Percentiles rank a stretch among this genome's conserved stretches.
These are phyloP conservation scores for Hydractinia echinata DNA, from an alignment of 30 jellyfish, hydroid and myxozoan species.

Conservation along the genomic window DNA sequence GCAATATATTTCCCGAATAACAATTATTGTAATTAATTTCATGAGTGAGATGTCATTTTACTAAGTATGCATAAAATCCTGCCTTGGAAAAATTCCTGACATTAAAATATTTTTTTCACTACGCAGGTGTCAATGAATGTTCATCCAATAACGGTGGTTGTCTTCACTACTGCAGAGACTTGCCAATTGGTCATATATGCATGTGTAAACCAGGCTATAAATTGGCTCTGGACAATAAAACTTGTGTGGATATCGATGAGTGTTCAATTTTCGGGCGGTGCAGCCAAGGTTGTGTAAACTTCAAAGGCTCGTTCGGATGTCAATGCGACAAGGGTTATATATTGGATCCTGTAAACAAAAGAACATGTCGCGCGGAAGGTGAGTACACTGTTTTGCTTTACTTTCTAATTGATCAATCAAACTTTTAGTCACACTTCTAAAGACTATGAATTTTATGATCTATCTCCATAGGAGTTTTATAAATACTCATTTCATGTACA, in stretches of 20 bases:
- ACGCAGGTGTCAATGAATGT: constrained; percentile 70
- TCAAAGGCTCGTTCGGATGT: constrained; percentile 80
- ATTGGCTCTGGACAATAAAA: constrained; percentile 57
- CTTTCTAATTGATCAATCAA: no score
- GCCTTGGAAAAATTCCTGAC: no score
- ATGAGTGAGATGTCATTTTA: no score
- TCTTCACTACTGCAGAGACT: constrained; percentile 51
- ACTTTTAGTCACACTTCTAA: no score
- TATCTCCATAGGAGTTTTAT: no score
- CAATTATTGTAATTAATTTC: no score
- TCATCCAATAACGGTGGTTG: constrained; percentile 50
- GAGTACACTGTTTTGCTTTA: background rate
- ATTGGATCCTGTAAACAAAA: constrained; percentile 58
- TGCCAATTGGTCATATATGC: constrained; percentile 73
- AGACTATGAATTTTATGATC: no score
- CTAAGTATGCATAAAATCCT: no score
- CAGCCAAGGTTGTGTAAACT: constrained; percentile 77
- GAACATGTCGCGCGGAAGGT: constrained; percentile 82
- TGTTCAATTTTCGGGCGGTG: constrained; percentile 67
- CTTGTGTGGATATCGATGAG: constrained; percentile 78
- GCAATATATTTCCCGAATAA: no score
- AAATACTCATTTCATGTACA: no score
- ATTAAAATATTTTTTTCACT: background rate
- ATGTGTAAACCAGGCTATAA: constrained; percentile 56
- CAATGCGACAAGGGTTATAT: constrained; percentile 66